Evolutionary conservation across 1,140 invertebrate species (phyloP).

Genomic region (Scaptomyza pallida): DNA sequence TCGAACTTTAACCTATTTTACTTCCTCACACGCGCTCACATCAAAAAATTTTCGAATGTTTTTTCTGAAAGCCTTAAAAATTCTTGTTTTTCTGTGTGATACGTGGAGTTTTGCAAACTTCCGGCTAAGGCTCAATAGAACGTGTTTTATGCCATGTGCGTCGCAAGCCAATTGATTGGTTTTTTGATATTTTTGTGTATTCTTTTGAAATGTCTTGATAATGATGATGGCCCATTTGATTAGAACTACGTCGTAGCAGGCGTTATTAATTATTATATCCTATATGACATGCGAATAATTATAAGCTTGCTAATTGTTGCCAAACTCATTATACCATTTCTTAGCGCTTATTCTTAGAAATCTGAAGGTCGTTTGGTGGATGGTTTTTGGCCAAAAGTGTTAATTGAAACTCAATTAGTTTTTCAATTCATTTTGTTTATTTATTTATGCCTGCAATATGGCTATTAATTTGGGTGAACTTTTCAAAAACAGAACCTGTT

Average conservation of each 20-base stretch:
- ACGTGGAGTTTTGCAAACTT: constrained; percentile 48
- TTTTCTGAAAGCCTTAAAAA: constrained; percentile 33
- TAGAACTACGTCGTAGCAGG: constrained; percentile 36
- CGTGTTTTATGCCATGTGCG: constrained; percentile 67
- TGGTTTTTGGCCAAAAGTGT: neutral
- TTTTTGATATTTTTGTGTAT: constrained; percentile 30
- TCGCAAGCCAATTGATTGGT: constrained; percentile 26
- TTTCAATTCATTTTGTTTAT: neutral
- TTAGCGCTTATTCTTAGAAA: constrained; percentile 15
- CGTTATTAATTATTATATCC: constrained; percentile 47
- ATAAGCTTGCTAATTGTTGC: constrained; percentile 37
- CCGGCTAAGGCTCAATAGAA: constrained; percentile 50
- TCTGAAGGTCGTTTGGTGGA: constrained; percentile 17
- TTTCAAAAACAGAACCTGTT: constrained; percentile 21
- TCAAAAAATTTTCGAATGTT: constrained; percentile 7
- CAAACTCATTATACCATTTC: constrained; percentile 24
- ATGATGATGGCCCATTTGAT: constrained; percentile 54
- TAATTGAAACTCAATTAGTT: constrained; percentile 25
- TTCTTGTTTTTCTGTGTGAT: constrained; percentile 49
- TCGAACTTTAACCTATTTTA: constrained; percentile 76
- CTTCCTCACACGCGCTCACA: constrained; percentile 58
- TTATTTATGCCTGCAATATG: neutral
- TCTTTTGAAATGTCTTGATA: constrained; percentile 11
- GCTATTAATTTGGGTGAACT: constrained; percentile 21
- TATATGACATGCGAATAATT: constrained; percentile 29